phyloP scores from a whole-genome alignment of 30 jellyfish, hydroid and myxozoan genomes.

The Chironex yamaguchii region DNA sequence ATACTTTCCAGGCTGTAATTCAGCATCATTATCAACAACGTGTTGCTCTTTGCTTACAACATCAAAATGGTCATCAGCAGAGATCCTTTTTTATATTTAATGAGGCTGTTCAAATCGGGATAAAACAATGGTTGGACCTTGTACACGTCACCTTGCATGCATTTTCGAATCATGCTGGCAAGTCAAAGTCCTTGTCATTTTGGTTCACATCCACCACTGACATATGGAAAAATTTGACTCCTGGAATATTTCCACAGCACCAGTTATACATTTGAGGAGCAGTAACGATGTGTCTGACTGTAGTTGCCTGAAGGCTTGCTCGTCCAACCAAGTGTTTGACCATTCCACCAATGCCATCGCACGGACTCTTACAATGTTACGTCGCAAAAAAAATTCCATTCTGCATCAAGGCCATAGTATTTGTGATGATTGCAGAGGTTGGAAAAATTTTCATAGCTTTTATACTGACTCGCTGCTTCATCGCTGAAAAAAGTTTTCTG shows the following conservation, averaged over 20 bases:
- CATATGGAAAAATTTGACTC: slow-evolving; percentile 14
- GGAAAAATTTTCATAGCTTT: slow-evolving; percentile 8
- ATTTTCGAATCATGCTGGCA: too few relatives aligned
- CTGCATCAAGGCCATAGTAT: slow-evolving; percentile 46
- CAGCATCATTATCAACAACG: too few relatives aligned
- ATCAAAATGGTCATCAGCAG: too few relatives aligned
- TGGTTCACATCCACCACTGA: not conserved
- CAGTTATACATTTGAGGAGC: slow-evolving; percentile 34
- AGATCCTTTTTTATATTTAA: too few relatives aligned
- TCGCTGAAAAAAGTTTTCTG: slow-evolving; percentile 21
- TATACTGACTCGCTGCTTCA: slow-evolving; percentile 57
- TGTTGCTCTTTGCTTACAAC: too few relatives aligned
- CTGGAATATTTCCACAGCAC: slow-evolving; percentile 25
- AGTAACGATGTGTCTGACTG: slow-evolving; percentile 26
- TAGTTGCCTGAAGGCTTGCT: slow-evolving; percentile 60
- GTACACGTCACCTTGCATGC: too few relatives aligned
- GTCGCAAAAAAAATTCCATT: slow-evolving; percentile 66
- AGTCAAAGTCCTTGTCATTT: too few relatives aligned
- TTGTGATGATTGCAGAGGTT: slow-evolving; percentile 33
- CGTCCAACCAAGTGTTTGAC: slow-evolving; percentile 53
- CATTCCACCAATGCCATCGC: slow-evolving; percentile 52
- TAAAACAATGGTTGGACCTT: too few relatives aligned
- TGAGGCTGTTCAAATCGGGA: too few relatives aligned
- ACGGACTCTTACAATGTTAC: slow-evolving; percentile 61
- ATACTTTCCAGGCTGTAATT: too few relatives aligned